phyloP scores from a whole-genome alignment of 2,888 invertebrate species.

The Drosophila lacicola region DNA sequence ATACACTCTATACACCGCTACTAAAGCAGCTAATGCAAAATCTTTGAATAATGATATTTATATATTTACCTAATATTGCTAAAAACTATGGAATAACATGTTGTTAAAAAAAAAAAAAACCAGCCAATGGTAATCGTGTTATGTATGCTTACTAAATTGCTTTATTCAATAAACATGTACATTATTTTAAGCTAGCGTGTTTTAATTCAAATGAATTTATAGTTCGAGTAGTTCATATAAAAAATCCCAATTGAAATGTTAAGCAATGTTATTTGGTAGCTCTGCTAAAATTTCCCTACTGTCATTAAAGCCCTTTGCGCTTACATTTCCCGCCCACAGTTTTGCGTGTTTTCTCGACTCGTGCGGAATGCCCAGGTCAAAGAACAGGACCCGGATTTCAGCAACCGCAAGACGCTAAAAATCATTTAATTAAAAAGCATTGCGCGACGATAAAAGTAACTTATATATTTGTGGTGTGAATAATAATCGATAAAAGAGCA shows the following conservation, averaged over 20 bases:
- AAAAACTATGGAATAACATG: slow-evolving; percentile 30
- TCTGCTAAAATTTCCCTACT: slow-evolving; percentile 42
- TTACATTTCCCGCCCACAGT: slow-evolving; percentile 61
- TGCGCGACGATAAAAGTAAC: slow-evolving; percentile 9
- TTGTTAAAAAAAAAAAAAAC: slow-evolving; percentile 25
- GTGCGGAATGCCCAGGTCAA: slow-evolving; percentile 41
- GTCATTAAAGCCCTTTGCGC: slow-evolving; percentile 36
- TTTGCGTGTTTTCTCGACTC: slow-evolving; percentile 56
- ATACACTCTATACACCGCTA: slow-evolving; percentile 37
- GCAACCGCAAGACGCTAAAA: slow-evolving; percentile 28
- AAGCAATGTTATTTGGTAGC: slow-evolving; percentile 5
- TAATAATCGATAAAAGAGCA: slow-evolving; percentile 63
- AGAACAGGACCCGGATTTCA: slow-evolving; percentile 18
- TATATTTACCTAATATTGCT: slow-evolving; percentile 44
- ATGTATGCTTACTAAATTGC: slow-evolving; percentile 71
- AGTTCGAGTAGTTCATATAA: background rate
- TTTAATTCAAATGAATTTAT: background rate
- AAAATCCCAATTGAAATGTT: background rate
- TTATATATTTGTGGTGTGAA: slow-evolving; percentile 49
- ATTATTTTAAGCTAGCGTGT: slow-evolving; percentile 36
- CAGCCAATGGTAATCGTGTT: slow-evolving; percentile 35
- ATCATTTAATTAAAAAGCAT: slow-evolving; percentile 35
- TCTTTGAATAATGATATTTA: slow-evolving; percentile 46
- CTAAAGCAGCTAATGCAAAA: slow-evolving; percentile 30
- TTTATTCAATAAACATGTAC: slow-evolving; percentile 60